Base-by-base conservation (phyloP, 2,888 invertebrate species). In the Drosophila basisetae region DNA sequence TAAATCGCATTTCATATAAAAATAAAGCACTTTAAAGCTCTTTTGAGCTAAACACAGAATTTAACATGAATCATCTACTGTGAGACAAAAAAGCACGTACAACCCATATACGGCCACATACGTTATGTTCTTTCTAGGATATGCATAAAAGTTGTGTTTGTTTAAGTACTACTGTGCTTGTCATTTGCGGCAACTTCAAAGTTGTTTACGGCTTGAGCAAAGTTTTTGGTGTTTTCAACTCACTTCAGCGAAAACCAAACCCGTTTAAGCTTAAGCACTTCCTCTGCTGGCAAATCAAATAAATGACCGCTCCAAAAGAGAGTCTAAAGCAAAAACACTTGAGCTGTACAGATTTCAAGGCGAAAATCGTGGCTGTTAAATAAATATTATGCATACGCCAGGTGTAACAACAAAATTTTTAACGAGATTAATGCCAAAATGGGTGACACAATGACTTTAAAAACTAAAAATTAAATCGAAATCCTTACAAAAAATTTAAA, bases 331-430 rank as follows among this genome's bases (percentile, higher is more conserved):
- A 54, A 66, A 68, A 72, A 68, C 69, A 72, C 68, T 70, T 69
- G 58, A 75, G 75, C 52, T 49, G 35, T 54, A 49, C 50, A 59
- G 64, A 65, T 43, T 76, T 85, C 76, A 68, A 73, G 59, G 59
- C 67, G 47, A 43, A 61, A 37, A 55, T 54, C 47, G 66, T 52
- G 70, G 74, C 67, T 52, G 67, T 84, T 80, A 73, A 81, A 78
- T 78, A 84, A 76, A 89, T 84, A 86, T 87, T 69, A 64, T 74
- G 30, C 76, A 84, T 87, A 84, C 87, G 89, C 66, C 81, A 61
- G 58, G 67, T 65, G 33, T 61, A 37, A 50, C 62, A 67, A 53
- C 43, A 53, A n/a, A 28, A 25, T 9, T 28, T 47, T 47, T 16
- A 25, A 4, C 47, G 47, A 25, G 9, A 16, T 16, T 69, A 65